Evolutionary conservation across 2,797 vertebrate species (phyloP), one percentile per base, ranked within the genome.

Genomic region (Bovichtus diacanthus): DNA sequence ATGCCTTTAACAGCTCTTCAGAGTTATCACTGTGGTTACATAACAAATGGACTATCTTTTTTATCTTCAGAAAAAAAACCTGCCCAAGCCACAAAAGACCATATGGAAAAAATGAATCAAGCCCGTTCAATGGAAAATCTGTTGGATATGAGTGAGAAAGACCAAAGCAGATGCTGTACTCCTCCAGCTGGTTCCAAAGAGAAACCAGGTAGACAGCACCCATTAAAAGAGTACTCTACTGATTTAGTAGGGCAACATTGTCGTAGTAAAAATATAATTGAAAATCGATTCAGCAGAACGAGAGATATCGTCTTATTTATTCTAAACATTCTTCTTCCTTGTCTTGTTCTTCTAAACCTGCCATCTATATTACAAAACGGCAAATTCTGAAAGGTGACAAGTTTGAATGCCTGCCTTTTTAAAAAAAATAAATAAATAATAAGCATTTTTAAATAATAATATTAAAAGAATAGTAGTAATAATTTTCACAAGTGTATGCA

Each of bases 61-160:
- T 29, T 47, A 36, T 9, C 0, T 62, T 59, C 47, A 92, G 89
- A 74, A 71, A 41, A 59, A 31, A 84, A 83, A 36, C 18, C 68
- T 38, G 3, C 13, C 1, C 16, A 69, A 36, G 21, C 51, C 59
- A 46, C 58, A 51, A 72, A 80, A 56, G 39, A 5, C 1, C 25
- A 3, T 8, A 15, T 18, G 44, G 73, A 13, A 38, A 72, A 49
- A 1, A 59, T 50, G 19, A 74, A 21, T 1, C 2, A 12, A 0
- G 18, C 21, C 15, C 0, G 0, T 12, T 93, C 86, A 5, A 23
- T 73, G 76, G 93, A 94, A 8, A 62, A 80, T 64, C 70, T 90
- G 27, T 0, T 66, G 11, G 64, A 61, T 0, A 18, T 51, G 0
- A 4, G 1, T 27, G 18, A 0, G 9, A 78, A 71, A 34, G 49